Evolutionary conservation across 2,888 invertebrate species (phyloP).

Genomic region (Tetramorium bicarinatum): DNA sequence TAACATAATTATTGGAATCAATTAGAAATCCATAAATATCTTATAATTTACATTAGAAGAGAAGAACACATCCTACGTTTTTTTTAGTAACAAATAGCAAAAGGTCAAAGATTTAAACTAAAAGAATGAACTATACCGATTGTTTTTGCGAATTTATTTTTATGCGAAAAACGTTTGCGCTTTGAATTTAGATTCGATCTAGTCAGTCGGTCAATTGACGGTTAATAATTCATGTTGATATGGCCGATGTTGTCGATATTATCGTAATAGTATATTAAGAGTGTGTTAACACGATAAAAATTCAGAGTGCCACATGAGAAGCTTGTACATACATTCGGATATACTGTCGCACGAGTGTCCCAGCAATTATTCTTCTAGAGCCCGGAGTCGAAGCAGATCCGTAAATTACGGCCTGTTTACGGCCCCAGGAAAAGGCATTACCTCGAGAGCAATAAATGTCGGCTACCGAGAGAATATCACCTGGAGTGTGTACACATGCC

Average conservation of each 20-base stretch:
- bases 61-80: neutral
- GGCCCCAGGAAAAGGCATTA: constrained; percentile 64
- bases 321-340: neutral
- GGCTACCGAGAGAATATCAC: constrained; percentile 65
- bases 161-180: neutral
- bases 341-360: constrained; percentile 13
- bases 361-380: constrained; percentile 64
- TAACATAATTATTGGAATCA: neutral
- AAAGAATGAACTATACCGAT: neutral
- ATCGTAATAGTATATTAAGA: neutral
- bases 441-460: constrained; percentile 70
- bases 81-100: neutral
- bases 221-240: neutral
- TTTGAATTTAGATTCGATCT: neutral
- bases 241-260: too few relatives aligned
- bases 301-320: neutral
- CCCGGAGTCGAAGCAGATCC: constrained; percentile 64
- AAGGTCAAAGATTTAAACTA: neutral
- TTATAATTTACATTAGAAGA: neutral
- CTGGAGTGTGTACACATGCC: constrained; percentile 60
- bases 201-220: neutral
- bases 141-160: neutral
- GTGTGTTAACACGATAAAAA: neutral
- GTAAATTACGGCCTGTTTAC: constrained; percentile 71
- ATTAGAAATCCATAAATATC: neutral